Conservation (phyloP, 2,888 invertebrate species). For the Pinctada fucata region DNA sequence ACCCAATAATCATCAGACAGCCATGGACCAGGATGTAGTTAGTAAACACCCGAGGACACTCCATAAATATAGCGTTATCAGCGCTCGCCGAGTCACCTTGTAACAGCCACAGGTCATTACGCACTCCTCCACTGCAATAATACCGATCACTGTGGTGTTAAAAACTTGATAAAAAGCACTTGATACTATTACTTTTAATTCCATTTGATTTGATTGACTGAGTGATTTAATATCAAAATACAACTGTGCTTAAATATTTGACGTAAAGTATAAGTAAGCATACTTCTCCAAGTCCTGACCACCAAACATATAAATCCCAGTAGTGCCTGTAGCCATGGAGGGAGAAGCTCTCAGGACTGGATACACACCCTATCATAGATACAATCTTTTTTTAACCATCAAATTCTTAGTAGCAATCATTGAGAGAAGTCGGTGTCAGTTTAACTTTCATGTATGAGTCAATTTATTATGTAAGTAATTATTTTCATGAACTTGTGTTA, state of each 20-base stretch:
- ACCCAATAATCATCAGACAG: slow-evolving; percentile 55
- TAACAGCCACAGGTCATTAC: slow-evolving; percentile 55
- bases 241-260: too few species aligned
- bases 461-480: too few species aligned
- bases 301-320: slow-evolving; percentile 58
- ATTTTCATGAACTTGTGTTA: too few species aligned
- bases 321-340: slow-evolving; percentile 48
- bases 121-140: slow-evolving; percentile 28
- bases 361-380: slow-evolving; percentile 14
- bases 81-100: slow-evolving; percentile 46
- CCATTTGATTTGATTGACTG: too few species aligned
- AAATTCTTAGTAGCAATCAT: too few species aligned
- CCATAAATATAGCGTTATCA: slow-evolving; percentile 40
- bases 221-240: too few species aligned
- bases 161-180: too few species aligned
- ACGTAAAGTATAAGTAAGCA: neutral
- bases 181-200: too few species aligned
- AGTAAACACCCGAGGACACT: slow-evolving; percentile 50
- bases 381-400: too few species aligned
- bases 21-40: slow-evolving; percentile 56
- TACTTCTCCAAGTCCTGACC: slow-evolving; percentile 28
- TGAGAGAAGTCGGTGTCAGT: too few species aligned
- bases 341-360: slow-evolving; percentile 48
- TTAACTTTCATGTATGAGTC: too few species aligned
- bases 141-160: too few species aligned